phyloP scores from a whole-genome alignment of 2,888 invertebrate species.

The Cactoblastis cactorum region DNA sequence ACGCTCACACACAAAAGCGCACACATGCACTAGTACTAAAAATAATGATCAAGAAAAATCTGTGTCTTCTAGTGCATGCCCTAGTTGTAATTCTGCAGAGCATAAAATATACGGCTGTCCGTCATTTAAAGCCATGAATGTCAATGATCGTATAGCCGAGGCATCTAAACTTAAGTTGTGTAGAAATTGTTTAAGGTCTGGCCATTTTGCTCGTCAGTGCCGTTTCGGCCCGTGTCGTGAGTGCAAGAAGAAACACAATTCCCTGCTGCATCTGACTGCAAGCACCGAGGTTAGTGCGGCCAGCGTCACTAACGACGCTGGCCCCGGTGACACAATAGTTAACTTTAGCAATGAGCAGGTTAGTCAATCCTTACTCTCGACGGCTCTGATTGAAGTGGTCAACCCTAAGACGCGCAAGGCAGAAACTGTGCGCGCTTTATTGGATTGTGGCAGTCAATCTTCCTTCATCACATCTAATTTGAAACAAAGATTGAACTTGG shows the following conservation, averaged over 20 bases:
- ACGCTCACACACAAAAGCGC: no score
- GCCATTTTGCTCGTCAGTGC: slow-evolving; percentile 16
- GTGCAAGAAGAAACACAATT: slow-evolving; percentile 26
- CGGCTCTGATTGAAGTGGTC: slow-evolving; percentile 20
- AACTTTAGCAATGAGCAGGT: background rate
- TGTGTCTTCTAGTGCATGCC: background rate
- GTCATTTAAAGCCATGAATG: slow-evolving; percentile 11
- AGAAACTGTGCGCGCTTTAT: slow-evolving; percentile 16
- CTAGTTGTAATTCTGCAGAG: slow-evolving; percentile 10
- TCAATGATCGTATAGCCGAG: slow-evolving; percentile 12
- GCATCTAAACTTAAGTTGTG: slow-evolving; percentile 20
- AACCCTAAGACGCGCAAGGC: slow-evolving; percentile 20
- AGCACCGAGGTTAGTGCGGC: background rate
- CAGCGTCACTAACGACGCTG: background rate
- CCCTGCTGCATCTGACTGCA: slow-evolving; percentile 20
- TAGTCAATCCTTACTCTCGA: slow-evolving; percentile 20
- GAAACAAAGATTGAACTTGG: slow-evolving; percentile 18
- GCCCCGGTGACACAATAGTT: background rate
- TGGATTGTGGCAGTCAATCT: slow-evolving; percentile 25
- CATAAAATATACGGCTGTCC: background rate
- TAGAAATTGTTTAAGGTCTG: slow-evolving; percentile 18
- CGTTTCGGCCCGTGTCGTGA: slow-evolving; percentile 21
- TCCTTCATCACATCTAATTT: slow-evolving; percentile 21
- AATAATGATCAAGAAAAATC: slow-evolving; percentile 11
- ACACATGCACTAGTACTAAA: no score